Evolutionary conservation across 2,797 vertebrate genomes (phyloP).

Genomic region (Rousettus madagascariensis): DNA sequence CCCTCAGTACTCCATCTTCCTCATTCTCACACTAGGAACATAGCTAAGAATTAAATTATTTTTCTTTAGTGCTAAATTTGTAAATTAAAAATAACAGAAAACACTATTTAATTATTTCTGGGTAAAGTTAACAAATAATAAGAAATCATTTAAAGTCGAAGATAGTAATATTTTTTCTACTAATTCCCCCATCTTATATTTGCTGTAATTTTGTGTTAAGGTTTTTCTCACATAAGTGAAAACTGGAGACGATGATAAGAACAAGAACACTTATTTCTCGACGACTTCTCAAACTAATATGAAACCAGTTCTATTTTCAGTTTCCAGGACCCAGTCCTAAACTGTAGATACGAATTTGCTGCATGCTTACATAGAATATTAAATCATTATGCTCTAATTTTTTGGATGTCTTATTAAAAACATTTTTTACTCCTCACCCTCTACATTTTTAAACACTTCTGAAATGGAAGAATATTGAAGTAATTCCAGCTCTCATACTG

Average conservation of each 20-base stretch:
- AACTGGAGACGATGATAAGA: background rate
- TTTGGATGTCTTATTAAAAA: background rate
- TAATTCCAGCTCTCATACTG: background rate
- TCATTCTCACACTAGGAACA: background rate
- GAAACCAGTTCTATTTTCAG: background rate
- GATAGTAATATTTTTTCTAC: background rate
- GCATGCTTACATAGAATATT: background rate
- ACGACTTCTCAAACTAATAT: background rate
- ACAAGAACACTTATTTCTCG: background rate
- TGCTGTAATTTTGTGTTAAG: background rate
- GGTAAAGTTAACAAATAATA: background rate
- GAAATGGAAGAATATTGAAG: background rate
- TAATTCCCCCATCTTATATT: background rate
- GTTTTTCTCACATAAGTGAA: background rate
- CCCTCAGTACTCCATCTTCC: background rate
- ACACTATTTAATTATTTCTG: background rate
- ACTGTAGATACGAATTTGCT: background rate
- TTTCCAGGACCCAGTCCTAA: background rate
- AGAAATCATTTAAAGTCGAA: background rate
- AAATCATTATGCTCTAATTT: background rate
- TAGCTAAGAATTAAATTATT: background rate
- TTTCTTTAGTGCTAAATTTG: background rate
- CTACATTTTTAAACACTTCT: background rate
- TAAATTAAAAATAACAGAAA: background rate
- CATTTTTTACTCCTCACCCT: background rate